A percentile compares a stretch with the other conserved stretches of the same genome.
Evolutionary conservation across 1,140 invertebrate genomes (phyloP).

Genomic region (Dinoponera quadriceps): DNA sequence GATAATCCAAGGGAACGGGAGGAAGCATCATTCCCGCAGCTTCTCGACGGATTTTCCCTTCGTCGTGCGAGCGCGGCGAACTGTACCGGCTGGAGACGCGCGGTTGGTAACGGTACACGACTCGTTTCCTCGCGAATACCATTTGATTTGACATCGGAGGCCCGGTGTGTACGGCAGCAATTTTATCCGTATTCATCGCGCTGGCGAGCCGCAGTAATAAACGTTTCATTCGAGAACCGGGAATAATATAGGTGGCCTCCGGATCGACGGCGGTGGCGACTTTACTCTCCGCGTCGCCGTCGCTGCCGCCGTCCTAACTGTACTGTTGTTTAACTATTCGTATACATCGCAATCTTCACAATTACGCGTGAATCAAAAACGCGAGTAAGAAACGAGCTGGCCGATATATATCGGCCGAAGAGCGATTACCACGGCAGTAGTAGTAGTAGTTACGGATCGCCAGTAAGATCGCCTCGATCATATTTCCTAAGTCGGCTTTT

Average conservation of each 20-base stretch:
- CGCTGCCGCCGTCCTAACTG: too few relatives aligned
- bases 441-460: background rate
- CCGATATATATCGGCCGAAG: too few relatives aligned
- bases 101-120: conserved; percentile 41
- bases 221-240: conserved; percentile 40
- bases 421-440: too few relatives aligned
- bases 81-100: conserved; percentile 15
- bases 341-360: too few relatives aligned
- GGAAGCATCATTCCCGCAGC: background rate
- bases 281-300: background rate
- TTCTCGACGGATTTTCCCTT: conserved; percentile 5
- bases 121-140: conserved; percentile 56
- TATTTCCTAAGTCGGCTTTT: background rate
- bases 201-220: conserved; percentile 38
- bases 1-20: background rate
- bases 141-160: conserved; percentile 52
- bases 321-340: too few relatives aligned
- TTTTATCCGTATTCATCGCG: conserved; percentile 53
- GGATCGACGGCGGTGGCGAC: conserved; percentile 3
- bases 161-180: conserved; percentile 32
- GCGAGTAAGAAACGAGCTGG: too few relatives aligned
- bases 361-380: too few relatives aligned
- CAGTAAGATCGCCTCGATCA: background rate
- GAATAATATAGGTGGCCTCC: conserved; percentile 19
- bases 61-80: background rate